Percentiles rank a stretch among this genome's conserved stretches.
phyloP scores from a whole-genome alignment of 2,113 vertebrate genomes.

The Leptodactylus fuscus region DNA sequence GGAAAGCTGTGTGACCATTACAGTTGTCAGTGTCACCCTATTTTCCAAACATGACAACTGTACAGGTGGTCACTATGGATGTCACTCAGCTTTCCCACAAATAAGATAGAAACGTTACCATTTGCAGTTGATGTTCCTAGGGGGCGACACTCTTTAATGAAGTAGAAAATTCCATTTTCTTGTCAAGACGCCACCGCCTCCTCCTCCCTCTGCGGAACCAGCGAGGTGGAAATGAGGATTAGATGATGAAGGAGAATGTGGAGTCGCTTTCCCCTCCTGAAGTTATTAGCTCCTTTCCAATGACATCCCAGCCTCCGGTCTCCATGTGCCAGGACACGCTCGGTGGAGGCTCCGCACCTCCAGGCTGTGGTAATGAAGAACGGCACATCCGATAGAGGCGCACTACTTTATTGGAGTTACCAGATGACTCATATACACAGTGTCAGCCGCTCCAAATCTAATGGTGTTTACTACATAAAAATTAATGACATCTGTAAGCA shows the following conservation, averaged over 20 bases:
- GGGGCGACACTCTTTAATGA: too few species aligned
- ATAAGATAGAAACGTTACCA: too few species aligned
- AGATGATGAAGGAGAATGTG: constrained; percentile 5
- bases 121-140: too few species aligned
- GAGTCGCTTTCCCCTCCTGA: neutral
- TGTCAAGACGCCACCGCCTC: neutral
- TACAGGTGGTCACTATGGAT: too few species aligned
- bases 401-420: constrained; percentile 50
- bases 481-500: constrained; percentile 56
- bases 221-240: neutral
- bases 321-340: constrained; percentile 42
- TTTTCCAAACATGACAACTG: too few species aligned
- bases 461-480: constrained; percentile 59
- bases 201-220: neutral
- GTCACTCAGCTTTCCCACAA: neutral
- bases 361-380: constrained; percentile 43
- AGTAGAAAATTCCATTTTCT: too few species aligned
- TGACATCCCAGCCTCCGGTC: constrained; percentile 22
- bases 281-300: constrained; percentile 9
- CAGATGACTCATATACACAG: constrained; percentile 44
- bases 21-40: too few species aligned
- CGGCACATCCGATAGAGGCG: neutral
- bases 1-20: too few species aligned
- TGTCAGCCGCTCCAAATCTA: constrained; percentile 51
- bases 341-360: constrained; percentile 25